phyloP scores from a whole-genome alignment of 2,113 vertebrate genomes.

The Corydoras maculifer region DNA sequence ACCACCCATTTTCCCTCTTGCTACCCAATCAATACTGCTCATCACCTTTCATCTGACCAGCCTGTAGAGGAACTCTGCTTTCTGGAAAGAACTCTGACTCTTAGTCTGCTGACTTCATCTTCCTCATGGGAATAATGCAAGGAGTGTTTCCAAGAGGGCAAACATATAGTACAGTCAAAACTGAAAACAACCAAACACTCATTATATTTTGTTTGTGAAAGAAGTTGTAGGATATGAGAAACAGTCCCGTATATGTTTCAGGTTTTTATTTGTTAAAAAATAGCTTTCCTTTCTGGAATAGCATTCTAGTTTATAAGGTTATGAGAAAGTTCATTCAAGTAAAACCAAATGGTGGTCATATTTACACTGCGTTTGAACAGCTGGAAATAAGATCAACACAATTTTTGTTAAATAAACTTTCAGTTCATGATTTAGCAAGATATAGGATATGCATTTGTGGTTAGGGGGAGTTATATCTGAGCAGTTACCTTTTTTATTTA shows the following conservation, averaged over 20 bases:
- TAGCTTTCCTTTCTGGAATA: no score
- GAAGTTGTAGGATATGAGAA: background rate
- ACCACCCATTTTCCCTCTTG: conserved; percentile 52
- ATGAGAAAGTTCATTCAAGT: no score
- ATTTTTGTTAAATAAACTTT: no score
- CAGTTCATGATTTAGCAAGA: no score
- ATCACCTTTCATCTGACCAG: conserved; percentile 78
- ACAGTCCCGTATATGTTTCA: background rate
- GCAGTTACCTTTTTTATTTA: no score
- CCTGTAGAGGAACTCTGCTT: conserved; percentile 67
- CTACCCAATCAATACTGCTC: conserved; percentile 70
- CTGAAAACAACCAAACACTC: background rate
- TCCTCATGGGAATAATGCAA: conserved; percentile 16
- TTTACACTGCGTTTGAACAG: no score
- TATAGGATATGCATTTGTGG: no score
- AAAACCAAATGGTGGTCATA: no score
- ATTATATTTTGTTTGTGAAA: background rate
- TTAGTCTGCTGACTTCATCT: conserved; percentile 17
- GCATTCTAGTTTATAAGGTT: no score
- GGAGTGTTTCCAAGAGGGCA: no score
- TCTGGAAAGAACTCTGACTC: conserved; percentile 68
- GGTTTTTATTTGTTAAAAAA: background rate
- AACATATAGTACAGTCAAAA: conserved; percentile 2
- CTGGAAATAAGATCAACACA: no score
- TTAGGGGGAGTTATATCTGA: no score